phyloP scores from a whole-genome alignment of 1,140 invertebrate species.

The Heliconius melpomene region DNA sequence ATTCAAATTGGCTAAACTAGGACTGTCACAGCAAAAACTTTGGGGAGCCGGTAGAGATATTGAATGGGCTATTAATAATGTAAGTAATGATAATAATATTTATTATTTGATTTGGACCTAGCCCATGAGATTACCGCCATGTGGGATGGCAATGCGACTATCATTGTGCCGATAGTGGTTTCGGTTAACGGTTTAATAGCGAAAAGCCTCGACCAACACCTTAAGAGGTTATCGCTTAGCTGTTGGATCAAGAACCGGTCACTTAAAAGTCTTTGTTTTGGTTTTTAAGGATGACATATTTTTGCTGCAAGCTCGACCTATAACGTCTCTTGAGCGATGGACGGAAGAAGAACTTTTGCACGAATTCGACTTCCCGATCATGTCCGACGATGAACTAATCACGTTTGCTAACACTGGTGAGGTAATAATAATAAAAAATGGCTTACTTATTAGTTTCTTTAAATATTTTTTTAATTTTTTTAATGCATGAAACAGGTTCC shows the following conservation, averaged over 20 bases:
- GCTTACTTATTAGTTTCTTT: too few relatives aligned
- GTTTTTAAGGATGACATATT: slow-evolving; percentile 80
- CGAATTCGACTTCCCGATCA: slow-evolving; percentile 85
- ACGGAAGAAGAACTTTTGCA: slow-evolving; percentile 88
- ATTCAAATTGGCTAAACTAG: slow-evolving; percentile 81
- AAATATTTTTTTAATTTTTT: too few relatives aligned
- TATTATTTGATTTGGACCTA: too few relatives aligned
- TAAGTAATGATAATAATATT: slow-evolving; percentile 1
- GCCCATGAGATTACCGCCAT: too few relatives aligned
- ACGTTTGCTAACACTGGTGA: slow-evolving; percentile 85
- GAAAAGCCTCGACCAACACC: too few relatives aligned
- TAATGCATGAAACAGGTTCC: too few relatives aligned
- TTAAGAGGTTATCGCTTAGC: too few relatives aligned
- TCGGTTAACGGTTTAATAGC: too few relatives aligned
- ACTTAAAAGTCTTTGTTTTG: too few relatives aligned
- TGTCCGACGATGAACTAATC: slow-evolving; percentile 79
- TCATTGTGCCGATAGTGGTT: too few relatives aligned
- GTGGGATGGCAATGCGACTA: too few relatives aligned
- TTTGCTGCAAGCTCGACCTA: slow-evolving; percentile 87
- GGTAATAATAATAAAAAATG: slow-evolving; percentile 64
- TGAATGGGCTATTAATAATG: slow-evolving; percentile 83
- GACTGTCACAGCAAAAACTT: slow-evolving; percentile 82
- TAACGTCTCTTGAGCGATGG: slow-evolving; percentile 86
- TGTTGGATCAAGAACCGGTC: too few relatives aligned
- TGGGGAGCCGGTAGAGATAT: slow-evolving; percentile 88